phyloP scores from a whole-genome alignment of 2,888 invertebrate genomes.

The Agonopterix alstromeriana region DNA sequence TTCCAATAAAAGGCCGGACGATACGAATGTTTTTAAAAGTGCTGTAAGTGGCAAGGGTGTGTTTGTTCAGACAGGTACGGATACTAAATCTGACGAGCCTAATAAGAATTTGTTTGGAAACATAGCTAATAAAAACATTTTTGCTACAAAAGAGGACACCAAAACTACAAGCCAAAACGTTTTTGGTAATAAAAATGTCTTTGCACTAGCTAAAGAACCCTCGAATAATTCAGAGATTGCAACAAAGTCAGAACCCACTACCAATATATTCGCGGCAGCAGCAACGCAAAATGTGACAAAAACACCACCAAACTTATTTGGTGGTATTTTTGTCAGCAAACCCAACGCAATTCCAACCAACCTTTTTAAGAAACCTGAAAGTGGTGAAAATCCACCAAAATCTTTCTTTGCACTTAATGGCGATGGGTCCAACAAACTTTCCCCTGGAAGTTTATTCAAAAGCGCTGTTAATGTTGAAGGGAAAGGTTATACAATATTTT shows the following conservation, averaged over 20 bases:
- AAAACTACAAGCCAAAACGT: slow-evolving; percentile 10
- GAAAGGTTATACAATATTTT: slow-evolving; percentile 50
- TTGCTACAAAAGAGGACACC: slow-evolving; percentile 13
- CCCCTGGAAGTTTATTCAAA: slow-evolving; percentile 59
- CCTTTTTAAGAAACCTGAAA: slow-evolving; percentile 24
- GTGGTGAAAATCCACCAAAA: slow-evolving; percentile 9
- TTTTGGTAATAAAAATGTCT: slow-evolving; percentile 26
- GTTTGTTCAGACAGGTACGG: slow-evolving; percentile 18
- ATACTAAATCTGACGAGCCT: slow-evolving; percentile 12
- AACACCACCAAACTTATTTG: slow-evolving; percentile 40
- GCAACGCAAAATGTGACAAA: slow-evolving; percentile 17
- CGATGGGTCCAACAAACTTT: slow-evolving; percentile 28
- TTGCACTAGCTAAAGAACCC: slow-evolving; percentile 36
- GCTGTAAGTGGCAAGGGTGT: slow-evolving; percentile 15
- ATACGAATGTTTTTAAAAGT: slow-evolving; percentile 13
- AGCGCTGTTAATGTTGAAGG: slow-evolving; percentile 37
- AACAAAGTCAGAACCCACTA: slow-evolving; percentile 1
- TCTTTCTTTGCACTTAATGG: slow-evolving; percentile 34
- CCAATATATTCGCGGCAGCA: slow-evolving; percentile 40
- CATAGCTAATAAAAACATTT: slow-evolving; percentile 20
- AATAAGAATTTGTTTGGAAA: slow-evolving; percentile 18
- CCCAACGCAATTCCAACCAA: slow-evolving; percentile 15
- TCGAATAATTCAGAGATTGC: slow-evolving; percentile 6
- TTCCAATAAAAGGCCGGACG: slow-evolving; percentile 18
- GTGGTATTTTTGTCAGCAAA: slow-evolving; percentile 27